Evolutionary conservation across 2,797 vertebrate species (phyloP).

Genomic region (Channa striata): DNA sequence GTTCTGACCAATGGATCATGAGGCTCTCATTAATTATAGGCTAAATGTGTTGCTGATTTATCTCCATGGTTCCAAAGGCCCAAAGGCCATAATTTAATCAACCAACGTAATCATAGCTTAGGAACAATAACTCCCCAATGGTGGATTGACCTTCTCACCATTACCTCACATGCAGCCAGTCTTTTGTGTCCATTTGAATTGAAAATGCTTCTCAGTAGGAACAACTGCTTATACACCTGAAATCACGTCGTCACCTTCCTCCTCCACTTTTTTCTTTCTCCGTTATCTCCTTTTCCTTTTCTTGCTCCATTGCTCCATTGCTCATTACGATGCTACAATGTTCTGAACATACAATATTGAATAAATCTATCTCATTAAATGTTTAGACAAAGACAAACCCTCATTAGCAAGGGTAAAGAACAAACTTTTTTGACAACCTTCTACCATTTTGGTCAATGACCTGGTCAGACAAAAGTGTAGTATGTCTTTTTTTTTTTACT

Average conservation of each 20-base stretch:
- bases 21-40: conserved; percentile 45
- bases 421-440: too few relatives aligned
- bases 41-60: conserved; percentile 52
- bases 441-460: too few relatives aligned
- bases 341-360: too few relatives aligned
- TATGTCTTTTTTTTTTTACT: too few relatives aligned
- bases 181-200: conserved; percentile 11
- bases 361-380: background rate
- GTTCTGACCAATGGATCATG: conserved; percentile 38
- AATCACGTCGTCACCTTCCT: background rate
- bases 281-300: background rate
- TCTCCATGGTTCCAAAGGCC: conserved; percentile 52
- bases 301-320: too few relatives aligned
- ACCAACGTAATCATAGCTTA: conserved; percentile 53
- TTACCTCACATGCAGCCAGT: conserved; percentile 31
- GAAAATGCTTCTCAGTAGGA: conserved; percentile 28
- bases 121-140: conserved; percentile 56
- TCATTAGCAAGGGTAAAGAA: too few relatives aligned
- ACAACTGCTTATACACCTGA: conserved; percentile 11
- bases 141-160: conserved; percentile 50
- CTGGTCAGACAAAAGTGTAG: too few relatives aligned
- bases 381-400: background rate
- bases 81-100: conserved; percentile 61
- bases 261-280: background rate
- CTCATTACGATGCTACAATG: too few relatives aligned